Evolutionary conservation across 2,113 vertebrate genomes (phyloP), one percentile per base, ranked within the genome.

Genomic region (Jacana jacana): DNA sequence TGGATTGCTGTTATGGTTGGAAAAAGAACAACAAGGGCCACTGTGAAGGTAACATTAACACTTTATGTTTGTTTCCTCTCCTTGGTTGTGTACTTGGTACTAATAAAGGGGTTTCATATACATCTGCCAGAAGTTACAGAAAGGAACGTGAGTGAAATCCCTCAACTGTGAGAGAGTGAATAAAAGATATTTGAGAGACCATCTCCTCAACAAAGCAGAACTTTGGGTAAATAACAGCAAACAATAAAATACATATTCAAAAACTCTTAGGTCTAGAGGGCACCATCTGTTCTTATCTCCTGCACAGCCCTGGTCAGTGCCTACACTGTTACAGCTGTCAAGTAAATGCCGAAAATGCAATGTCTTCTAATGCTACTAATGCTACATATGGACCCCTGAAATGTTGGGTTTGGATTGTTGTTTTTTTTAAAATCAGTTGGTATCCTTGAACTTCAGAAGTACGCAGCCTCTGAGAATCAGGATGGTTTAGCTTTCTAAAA

Each of bases 1-100:
- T 98, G 92, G 99, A 99, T 95, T 99, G 99, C 95, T 99, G 99
- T 97, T 99, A 99, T 17, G 99, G 99, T 92, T 99, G 99, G 99
- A 99, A 96, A 95, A 99, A 97, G 97, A 99, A 98, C 97, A 98
- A 65, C 89, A 98, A 98, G 93, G 99, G 99, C 76, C 98, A 97
- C 61, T 99, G 99, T 17, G 99, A 99, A 98, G 99, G 99, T 99
- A 98, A 98, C 85, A 19, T 44, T 61, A 35, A 42, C 35, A 70
- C 31, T 86, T 65, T 37, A 22, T 83, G 18, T 11, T 80, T 76
- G 5, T 31, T 61, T 92, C 69, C 22, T 64, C n/a, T 91, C 71
- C 33, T 7, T 0, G 7, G 33, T 52, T 69, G 28, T 11, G 3
- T 39, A 19, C 14, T 39, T 42, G 35, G 5, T 72, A 52, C 15